Conservation (phyloP, 2,113 vertebrate genomes). For the Periophthalmodon schlosseri region DNA sequence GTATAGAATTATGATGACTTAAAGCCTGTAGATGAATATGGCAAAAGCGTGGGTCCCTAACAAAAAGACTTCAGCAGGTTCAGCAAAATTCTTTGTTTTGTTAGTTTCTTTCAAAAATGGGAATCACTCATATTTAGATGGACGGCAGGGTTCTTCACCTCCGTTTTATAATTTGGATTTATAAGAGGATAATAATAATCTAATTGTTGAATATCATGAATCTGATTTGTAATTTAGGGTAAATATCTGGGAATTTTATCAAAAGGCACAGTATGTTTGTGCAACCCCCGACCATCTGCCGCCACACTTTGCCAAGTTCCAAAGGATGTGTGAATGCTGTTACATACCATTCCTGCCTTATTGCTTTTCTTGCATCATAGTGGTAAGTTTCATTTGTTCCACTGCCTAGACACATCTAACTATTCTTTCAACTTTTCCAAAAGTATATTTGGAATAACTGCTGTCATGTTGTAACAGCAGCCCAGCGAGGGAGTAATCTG, state of each 20-base stretch:
- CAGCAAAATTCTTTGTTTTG: too few relatives aligned
- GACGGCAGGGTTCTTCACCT: too few relatives aligned
- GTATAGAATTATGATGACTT: too few relatives aligned
- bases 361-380: not conserved
- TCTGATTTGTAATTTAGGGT: not conserved
- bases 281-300: constrained; percentile 43
- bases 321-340: constrained; percentile 20
- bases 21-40: too few relatives aligned
- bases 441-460: constrained; percentile 20
- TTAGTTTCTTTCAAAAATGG: too few relatives aligned
- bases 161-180: too few relatives aligned
- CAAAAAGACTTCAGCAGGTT: too few relatives aligned
- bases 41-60: too few relatives aligned
- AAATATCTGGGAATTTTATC: not conserved
- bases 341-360: not conserved
- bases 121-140: too few relatives aligned
- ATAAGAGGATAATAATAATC: too few relatives aligned
- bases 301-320: constrained; percentile 35
- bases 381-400: not conserved
- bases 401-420: not conserved
- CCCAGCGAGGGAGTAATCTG: constrained; percentile 24
- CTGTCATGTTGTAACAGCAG: constrained; percentile 27
- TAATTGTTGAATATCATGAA: too few relatives aligned
- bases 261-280: constrained; percentile 14
- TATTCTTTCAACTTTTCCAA: constrained; percentile 8